Conservation (phyloP, 2,888 invertebrate genomes). For the Amphipyra tragopoginis region DNA sequence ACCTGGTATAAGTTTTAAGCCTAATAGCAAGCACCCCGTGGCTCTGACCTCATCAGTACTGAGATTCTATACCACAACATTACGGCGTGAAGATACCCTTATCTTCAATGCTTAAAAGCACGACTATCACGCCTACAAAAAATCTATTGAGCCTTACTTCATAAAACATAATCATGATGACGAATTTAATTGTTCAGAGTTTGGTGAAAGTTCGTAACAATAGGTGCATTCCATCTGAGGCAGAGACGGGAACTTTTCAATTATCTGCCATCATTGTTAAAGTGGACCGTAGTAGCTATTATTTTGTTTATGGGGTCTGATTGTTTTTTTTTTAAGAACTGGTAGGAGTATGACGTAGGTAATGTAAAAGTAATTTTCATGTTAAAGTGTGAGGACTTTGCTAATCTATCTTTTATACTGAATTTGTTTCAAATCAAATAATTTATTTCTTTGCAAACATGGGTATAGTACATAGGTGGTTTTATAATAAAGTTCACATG, state of each 20-base stretch:
- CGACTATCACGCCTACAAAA: slow-evolving; percentile 10
- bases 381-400: not conserved
- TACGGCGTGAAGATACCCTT: not conserved
- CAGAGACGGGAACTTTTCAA: slow-evolving; percentile 56
- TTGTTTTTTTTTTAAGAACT: slow-evolving; percentile 36
- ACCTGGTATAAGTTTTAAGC: too few relatives aligned
- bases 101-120: slow-evolving; percentile 15
- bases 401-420: too few relatives aligned
- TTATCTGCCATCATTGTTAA: slow-evolving; percentile 58
- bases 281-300: slow-evolving; percentile 53
- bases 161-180: slow-evolving; percentile 55
- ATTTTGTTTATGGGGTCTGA: slow-evolving; percentile 49
- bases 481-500: too few relatives aligned
- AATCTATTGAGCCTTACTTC: slow-evolving; percentile 17
- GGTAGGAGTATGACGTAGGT: slow-evolving; percentile 16
- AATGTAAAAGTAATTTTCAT: not conserved
- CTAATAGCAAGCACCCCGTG: not conserved
- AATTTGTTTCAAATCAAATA: too few relatives aligned
- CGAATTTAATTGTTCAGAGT: slow-evolving; percentile 58
- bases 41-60: not conserved
- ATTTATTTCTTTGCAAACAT: too few relatives aligned
- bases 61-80: not conserved
- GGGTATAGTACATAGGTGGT: too few relatives aligned
- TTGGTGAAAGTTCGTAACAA: slow-evolving; percentile 60
- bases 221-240: slow-evolving; percentile 50